Evolutionary conservation across 1,140 invertebrate genomes (phyloP), one percentile per base, ranked within the genome.

Genomic region (Macrobrachium rosenbergii): DNA sequence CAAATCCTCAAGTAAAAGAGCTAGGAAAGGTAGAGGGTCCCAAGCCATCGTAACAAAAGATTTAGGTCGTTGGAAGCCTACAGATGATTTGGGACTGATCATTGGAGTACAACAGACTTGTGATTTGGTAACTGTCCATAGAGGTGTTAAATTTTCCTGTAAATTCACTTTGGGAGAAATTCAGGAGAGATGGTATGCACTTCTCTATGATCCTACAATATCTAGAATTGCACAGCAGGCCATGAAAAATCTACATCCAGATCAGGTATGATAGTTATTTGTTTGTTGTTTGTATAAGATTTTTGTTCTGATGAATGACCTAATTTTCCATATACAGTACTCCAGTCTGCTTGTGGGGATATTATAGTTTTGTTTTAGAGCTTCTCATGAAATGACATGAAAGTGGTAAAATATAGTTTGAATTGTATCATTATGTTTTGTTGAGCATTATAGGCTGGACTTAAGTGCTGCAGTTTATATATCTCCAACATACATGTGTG

Each of bases 141-240:
- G 96, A 89, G 97, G 97, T 37, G 95, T 98, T 6, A 99, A 98
- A 92, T 99, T 99, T 93, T 98, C 98, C 0, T 98, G 97, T 91
- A 95, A 96, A 88, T 99, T 99, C 91, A 98, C 97, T 0, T 92
- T 99, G 17, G 95, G 96, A 91, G 98, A 99, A 92, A 94, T 99
- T 45, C 97, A 99, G 91, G 96, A 98, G 87, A 94, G 98, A 83
- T 99, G 98, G 98, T 98, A 98, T 93, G 96, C 97, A 14, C 91
- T 99, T 73, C 92, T 99, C 3, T 99, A 99, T 92, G 97, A 99
- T 92, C 95, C 96, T 69, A 94, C 95, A 67, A 95, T 97, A 62
- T 97, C 95, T 16, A 94, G 97, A 89, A 94, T 98, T 67, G 97
- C 98, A 37, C 95, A 98, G 11, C 95, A 96, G 88, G 97, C 98